Percentiles rank a stretch among this genome's conserved stretches.
phyloP scores from a whole-genome alignment of 2,113 vertebrate species.

The Megaceryle torquata region DNA sequence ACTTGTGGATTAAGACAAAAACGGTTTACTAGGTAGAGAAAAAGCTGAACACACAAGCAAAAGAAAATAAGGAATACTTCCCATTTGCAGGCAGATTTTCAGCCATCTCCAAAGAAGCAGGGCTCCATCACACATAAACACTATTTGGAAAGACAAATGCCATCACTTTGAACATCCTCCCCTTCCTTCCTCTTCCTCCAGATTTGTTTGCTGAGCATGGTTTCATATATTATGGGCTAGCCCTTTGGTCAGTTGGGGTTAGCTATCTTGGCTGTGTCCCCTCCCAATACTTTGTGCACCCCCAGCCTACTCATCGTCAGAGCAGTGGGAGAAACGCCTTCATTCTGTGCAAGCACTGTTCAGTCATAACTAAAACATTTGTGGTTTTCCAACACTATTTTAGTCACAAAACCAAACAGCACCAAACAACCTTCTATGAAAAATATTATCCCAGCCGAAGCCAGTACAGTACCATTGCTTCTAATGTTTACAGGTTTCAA shows the following conservation, averaged over 20 bases:
- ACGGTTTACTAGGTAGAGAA: neutral
- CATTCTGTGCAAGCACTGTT: neutral
- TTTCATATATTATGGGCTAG: neutral
- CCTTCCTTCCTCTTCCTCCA: neutral
- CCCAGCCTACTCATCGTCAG: neutral
- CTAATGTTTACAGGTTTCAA: neutral
- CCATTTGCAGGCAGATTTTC: neutral
- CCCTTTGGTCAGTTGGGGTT: neutral
- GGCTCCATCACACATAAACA: fast-evolving
- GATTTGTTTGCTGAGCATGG: neutral
- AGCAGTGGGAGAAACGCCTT: neutral
- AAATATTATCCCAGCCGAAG: neutral
- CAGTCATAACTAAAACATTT: neutral
- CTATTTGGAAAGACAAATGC: neutral
- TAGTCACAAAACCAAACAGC: too few species aligned
- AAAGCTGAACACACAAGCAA: neutral
- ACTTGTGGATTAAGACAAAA: neutral
- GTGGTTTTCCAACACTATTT: too few species aligned
- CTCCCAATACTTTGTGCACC: neutral
- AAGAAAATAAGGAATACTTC: neutral
- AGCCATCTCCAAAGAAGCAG: neutral
- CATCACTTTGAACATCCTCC: fast-evolving
- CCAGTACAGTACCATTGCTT: neutral
- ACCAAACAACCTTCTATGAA: neutral
- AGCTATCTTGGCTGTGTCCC: neutral